These are phyloP conservation scores for Pelagia noctiluca DNA, from an alignment of 30 jellyfish, hydroid and myxozoan genomes.

Conservation along the genomic window DNA sequence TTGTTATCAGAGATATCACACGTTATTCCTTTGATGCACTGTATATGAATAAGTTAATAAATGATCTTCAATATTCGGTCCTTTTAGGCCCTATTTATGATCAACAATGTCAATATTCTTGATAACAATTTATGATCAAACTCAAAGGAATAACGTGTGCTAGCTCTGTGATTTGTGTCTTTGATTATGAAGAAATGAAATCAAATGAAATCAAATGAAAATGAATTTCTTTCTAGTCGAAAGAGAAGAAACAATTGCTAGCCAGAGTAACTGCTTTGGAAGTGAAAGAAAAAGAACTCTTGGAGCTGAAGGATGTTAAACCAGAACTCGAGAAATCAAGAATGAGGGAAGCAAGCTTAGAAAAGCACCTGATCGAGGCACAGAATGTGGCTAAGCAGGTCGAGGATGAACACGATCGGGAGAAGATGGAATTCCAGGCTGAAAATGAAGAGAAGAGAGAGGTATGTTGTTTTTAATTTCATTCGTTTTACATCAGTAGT, in stretches of 20 bases:
- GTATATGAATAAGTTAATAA: no score
- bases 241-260: conserved; percentile 65
- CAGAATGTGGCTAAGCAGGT: conserved; percentile 39
- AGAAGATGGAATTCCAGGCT: conserved; percentile 33
- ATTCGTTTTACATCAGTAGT: background rate
- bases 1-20: no score
- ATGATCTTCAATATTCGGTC: no score
- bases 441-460: conserved; percentile 59
- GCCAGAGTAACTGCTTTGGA: conserved; percentile 62
- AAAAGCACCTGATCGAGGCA: conserved; percentile 31
- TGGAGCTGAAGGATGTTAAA: conserved; percentile 54
- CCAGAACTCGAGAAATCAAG: conserved; percentile 68
- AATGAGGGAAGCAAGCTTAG: conserved; percentile 42
- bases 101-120: no score
- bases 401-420: conserved; percentile 49
- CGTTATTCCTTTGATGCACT: no score
- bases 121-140: no score
- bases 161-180: no score
- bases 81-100: no score
- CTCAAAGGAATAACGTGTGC: no score
- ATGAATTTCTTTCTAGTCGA: conserved; percentile 37
- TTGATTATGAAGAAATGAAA: no score
- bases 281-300: conserved; percentile 71
- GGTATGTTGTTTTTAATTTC: conserved; percentile 20
- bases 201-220: no score